phyloP scores from a whole-genome alignment of 2,888 invertebrate species.

The Oasisia sp. region DNA sequence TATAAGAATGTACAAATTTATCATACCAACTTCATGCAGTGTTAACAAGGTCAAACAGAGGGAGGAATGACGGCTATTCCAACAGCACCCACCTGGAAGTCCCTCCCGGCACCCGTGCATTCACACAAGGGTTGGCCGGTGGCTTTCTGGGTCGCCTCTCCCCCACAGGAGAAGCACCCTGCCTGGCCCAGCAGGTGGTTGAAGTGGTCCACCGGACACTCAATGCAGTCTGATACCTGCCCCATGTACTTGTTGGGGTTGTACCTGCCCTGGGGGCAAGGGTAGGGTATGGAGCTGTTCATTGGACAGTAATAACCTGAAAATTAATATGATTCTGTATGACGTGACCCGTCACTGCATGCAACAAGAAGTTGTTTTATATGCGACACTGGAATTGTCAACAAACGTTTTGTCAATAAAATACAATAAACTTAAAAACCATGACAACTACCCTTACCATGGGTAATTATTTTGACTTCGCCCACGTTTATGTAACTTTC shows the following conservation, averaged over 20 bases:
- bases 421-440: not conserved
- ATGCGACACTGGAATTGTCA: not conserved
- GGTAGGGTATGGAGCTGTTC: slow-evolving; percentile 48
- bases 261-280: slow-evolving; percentile 57
- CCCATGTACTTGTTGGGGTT: slow-evolving; percentile 44
- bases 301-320: slow-evolving; percentile 61
- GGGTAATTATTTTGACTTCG: no score
- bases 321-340: not conserved
- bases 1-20: no score
- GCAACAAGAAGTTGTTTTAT: not conserved
- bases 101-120: slow-evolving; percentile 57
- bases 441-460: no score
- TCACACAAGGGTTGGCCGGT: slow-evolving; percentile 52
- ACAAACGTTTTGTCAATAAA: not conserved
- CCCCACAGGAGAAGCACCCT: slow-evolving; percentile 57
- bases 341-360: not conserved
- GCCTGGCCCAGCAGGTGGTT: slow-evolving; percentile 54
- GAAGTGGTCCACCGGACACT: slow-evolving; percentile 55
- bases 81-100: slow-evolving; percentile 55
- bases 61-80: not conserved
- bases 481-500: no score
- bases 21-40: no score
- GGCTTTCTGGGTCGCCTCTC: slow-evolving; percentile 51
- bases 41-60: no score
- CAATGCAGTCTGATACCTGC: slow-evolving; percentile 47